Base-by-base conservation (phyloP, 2,888 invertebrate species). In the Drosophila sordidapex region DNA sequence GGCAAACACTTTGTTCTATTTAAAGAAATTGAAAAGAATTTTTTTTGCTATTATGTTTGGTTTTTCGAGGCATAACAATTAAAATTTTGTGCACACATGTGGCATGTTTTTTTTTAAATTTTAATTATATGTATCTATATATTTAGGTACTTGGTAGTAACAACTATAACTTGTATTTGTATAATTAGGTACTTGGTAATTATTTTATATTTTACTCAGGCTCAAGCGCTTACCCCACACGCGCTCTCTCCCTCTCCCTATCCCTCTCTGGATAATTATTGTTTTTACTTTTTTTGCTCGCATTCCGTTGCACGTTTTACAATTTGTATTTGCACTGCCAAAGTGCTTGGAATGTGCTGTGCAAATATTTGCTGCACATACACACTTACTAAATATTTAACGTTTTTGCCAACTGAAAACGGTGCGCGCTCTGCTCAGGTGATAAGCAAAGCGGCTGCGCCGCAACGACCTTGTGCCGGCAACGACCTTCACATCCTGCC, bases 261-360 rank as follows among this genome's bases (percentile, higher is more conserved):
- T 25, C 25, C 43, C 51, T 27, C 15, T 40, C 46, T 38, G 18
- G 21, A 27, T 54, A 38, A 51, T 25, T 61, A 35, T 48, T 21
- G 11, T 56, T 49, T 29, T 59, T 10, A 11, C 21, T 48, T n/a
- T 36, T 36, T 57, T 33, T 72, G 58, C 59, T 79, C 68, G 51
- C 76, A 67, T 76, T 76, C 57, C 67, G 71, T 57, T 79, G 71
- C 64, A 71, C 66, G 79, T 51, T 79, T 76, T 79, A 79, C 72
- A 76, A 73, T 73, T 79, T 76, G 49, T 79, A 79, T 79, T 79
- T 79, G 76, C 78, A 10, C 68, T 72, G 59, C 68, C 79, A 82
- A 83, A 85, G 83, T 83, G 83, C 80, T 79, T 73, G 88, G 85
- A 85, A 88, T 85, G 83, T 80, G 82, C 86, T 77, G 69, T 64